Base-by-base conservation (phyloP, 2,113 vertebrate genomes). In the Passer montanus region DNA sequence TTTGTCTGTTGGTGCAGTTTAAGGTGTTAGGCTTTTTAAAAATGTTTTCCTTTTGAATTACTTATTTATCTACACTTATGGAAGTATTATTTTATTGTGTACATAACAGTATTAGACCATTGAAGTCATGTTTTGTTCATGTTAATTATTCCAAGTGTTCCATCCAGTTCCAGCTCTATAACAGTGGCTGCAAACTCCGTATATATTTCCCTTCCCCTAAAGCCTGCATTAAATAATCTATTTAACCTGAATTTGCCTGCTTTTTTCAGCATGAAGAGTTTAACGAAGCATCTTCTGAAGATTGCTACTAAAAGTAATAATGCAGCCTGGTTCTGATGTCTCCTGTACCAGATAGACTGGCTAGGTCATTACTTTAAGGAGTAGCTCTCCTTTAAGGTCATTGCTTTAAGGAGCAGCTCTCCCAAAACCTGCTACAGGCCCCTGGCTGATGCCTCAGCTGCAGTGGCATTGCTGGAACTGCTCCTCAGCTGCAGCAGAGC, bases 61-160 rank as follows among this genome's bases (percentile, higher is more conserved):
- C 84, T 56, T 97, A 97, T 97, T 97, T 97, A 97, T 98, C 97
- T 98, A 91, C 97, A 91, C 86, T 92, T 91, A 37, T 94, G 93
- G 97, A 97, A 98, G 98, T 98, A 97, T 98, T 98, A 97, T 98
- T 98, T 95, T 98, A 95, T 98, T 98, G 95, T 98, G 97, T 98
- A 98, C 97, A 98, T 97, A 98, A 97, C 98, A 98, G 98, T 98
- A 98, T 98, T 98, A 98, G 97, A 97, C 97, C 94, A 77, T 75
- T 85, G 96, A 96, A 88, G 97, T 97, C 88, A 72, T 79, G 59
- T 94, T 95, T 93, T 95, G 87, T 95, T 97, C 82, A 58, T 88
- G 87, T 96, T 97, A 79, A 80, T 92, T 96, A 78, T 88, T 97
- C 56, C 50, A 43, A 73, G 52, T 81, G 87, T 93, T 84, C 56